Conservation (phyloP, 2,888 invertebrate genomes). For the Tolmerus cingulatus region DNA sequence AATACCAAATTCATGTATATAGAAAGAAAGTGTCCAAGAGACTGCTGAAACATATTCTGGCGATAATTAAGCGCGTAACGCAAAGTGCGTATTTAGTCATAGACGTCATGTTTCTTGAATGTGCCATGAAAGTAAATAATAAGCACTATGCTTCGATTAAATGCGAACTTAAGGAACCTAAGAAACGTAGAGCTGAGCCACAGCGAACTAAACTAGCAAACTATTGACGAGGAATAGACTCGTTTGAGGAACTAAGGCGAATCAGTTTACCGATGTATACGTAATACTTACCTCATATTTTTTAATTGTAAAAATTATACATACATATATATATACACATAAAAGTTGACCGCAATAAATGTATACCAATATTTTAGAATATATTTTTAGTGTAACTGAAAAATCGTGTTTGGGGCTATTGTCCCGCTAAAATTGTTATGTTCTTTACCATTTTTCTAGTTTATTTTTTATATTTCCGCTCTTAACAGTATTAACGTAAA, state of each 20-base stretch:
- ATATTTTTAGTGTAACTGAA: constrained; percentile 41
- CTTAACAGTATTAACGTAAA: constrained; percentile 44
- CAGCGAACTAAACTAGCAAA: background rate
- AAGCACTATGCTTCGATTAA: constrained; percentile 31
- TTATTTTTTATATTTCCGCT: constrained; percentile 44
- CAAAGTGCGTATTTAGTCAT: constrained; percentile 3
- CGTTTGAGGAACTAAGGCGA: constrained; percentile 6
- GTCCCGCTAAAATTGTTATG: constrained; percentile 16
- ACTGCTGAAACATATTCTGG: constrained; percentile 36
- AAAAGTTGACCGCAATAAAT: constrained; percentile 38
- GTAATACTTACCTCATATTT: constrained; percentile 52
- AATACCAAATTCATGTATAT: constrained; percentile 2
- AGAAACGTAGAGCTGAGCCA: background rate
- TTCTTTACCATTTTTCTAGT: constrained; percentile 35
- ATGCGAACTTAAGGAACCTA: background rate
- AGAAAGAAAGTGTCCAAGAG: constrained; percentile 20
- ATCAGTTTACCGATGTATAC: constrained; percentile 51
- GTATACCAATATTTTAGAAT: constrained; percentile 48
- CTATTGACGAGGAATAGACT: background rate
- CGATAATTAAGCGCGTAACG: constrained; percentile 1
- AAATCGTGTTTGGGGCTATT: constrained; percentile 30
- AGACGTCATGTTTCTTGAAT: constrained; percentile 49
- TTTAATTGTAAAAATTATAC: constrained; percentile 44
- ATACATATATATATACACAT: constrained; percentile 24
- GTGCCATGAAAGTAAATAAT: constrained; percentile 47